Conservation (phyloP, 2,113 vertebrate species). For the Ophthalmolycus amberensis region DNA sequence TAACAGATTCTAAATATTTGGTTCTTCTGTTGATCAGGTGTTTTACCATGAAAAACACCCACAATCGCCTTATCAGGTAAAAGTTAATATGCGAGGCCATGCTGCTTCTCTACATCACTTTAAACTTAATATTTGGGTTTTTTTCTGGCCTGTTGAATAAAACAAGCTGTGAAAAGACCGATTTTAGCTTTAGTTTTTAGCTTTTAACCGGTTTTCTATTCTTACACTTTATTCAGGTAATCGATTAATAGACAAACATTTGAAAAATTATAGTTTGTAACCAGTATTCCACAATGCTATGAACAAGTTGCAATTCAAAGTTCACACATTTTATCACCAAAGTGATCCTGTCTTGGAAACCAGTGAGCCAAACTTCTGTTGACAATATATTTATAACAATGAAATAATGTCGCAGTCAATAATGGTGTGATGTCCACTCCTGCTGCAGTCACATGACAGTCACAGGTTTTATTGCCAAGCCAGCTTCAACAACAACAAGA, state of each 20-base stretch:
- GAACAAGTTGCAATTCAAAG: not conserved
- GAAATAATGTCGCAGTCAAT: not conserved
- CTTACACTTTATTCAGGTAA: not conserved
- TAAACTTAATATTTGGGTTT: not conserved
- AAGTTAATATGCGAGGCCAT: too few species aligned
- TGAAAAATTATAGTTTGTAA: not conserved
- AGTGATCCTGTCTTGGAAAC: not conserved
- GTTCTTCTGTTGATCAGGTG: not conserved
- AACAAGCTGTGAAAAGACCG: not conserved
- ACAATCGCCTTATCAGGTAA: not conserved
- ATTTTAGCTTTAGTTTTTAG: not conserved
- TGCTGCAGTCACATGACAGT: slow-evolving; percentile 25
- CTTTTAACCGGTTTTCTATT: not conserved
- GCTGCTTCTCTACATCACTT: not conserved
- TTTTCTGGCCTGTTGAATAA: not conserved
- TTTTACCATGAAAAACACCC: not conserved
- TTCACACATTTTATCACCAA: not conserved
- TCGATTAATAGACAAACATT: not conserved
- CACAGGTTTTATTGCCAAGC: slow-evolving; percentile 16
- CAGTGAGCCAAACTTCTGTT: not conserved
- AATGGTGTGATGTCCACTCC: slow-evolving; percentile 3
- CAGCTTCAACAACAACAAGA: slow-evolving; percentile 43
- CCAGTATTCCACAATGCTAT: not conserved
- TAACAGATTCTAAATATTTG: not conserved
- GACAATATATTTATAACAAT: not conserved